Evolutionary conservation across 2,888 invertebrate species (phyloP).

Genomic region (Aspidiotus destructor): DNA sequence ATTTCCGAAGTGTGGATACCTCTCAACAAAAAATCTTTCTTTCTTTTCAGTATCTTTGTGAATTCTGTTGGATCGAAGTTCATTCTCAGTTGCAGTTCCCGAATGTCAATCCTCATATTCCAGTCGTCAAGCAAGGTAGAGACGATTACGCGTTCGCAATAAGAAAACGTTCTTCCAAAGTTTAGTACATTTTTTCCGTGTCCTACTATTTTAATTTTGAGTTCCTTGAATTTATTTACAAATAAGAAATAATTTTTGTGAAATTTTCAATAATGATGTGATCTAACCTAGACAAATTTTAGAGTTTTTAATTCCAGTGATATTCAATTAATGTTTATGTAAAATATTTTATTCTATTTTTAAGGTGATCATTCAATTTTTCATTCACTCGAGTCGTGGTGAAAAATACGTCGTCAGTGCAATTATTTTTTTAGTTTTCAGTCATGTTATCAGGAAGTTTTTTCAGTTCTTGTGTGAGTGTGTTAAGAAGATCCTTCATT

Average conservation of each 20-base stretch:
- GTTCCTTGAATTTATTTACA: background rate
- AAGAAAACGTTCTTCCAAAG: constrained; percentile 13
- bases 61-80: constrained; percentile 20
- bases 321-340: background rate
- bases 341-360: no score
- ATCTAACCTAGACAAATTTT: no score
- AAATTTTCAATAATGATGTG: no score
- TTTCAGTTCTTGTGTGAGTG: no score
- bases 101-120: constrained; percentile 10
- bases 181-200: background rate
- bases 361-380: no score
- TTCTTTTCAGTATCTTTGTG: constrained; percentile 20
- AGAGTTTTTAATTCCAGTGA: background rate
- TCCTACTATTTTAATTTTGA: background rate
- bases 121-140: constrained; percentile 21
- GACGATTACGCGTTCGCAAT: constrained; percentile 22
- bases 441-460: no score
- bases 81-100: background rate
- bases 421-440: no score
- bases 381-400: no score
- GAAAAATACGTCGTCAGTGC: no score
- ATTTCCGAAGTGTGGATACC: background rate
- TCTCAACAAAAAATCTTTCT: background rate
- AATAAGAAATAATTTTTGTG: background rate
- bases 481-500: no score